These are phyloP conservation scores for Zoanthus solanderi DNA, from an alignment of 92 coral and sea anemone species.

Conservation along the genomic window DNA sequence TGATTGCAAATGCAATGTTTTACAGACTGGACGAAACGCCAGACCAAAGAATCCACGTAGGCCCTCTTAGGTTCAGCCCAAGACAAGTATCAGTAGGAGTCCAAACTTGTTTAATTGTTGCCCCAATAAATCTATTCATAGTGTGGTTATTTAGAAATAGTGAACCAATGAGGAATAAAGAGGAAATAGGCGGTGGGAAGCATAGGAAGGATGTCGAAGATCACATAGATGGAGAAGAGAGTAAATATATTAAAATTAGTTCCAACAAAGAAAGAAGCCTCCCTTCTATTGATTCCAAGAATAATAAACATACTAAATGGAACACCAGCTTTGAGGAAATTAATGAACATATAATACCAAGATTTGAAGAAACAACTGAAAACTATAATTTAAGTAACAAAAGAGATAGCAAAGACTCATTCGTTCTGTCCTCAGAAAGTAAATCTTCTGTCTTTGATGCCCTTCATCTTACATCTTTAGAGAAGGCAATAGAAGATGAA, in stretches of 20 bases:
- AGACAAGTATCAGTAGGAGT: slow-evolving; percentile 79
- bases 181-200: background rate
- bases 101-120: slow-evolving; percentile 74
- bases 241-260: background rate
- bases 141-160: slow-evolving; percentile 76
- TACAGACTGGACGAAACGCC: slow-evolving; percentile 68
- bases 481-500: slow-evolving; percentile 18
- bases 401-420: background rate
- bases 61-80: slow-evolving; percentile 83
- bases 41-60: slow-evolving; percentile 78
- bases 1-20: slow-evolving; percentile 89
- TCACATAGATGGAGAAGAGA: background rate
- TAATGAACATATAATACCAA: background rate
- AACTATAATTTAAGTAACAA: background rate
- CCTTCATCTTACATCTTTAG: background rate
- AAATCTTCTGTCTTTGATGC: background rate
- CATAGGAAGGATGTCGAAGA: background rate
- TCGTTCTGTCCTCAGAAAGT: background rate
- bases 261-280: background rate
- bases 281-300: background rate
- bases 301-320: background rate
- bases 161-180: background rate
- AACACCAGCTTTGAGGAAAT: background rate
- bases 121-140: slow-evolving; percentile 75
- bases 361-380: background rate